Base-by-base conservation (phyloP, 1,140 invertebrate genomes). In the Chlorops oryzae region DNA sequence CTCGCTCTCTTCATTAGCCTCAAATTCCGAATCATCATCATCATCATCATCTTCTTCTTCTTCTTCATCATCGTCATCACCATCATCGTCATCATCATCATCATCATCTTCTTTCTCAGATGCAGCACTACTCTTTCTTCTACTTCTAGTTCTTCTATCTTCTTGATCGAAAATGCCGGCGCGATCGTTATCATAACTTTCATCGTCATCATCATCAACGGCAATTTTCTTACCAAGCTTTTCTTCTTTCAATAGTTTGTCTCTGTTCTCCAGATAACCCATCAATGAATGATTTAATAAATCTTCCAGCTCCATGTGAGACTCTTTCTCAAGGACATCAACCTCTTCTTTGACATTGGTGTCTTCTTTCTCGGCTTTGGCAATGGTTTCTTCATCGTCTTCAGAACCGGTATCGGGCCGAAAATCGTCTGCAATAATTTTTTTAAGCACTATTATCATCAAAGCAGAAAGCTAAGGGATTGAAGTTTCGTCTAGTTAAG, bases 311-410 rank as follows among this genome's bases (percentile, higher is more conserved):
- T 92, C 89, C 72, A 96, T 81, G 71, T 90, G 83, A 54, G 90
- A 92, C 76, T 97, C 94, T 71, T 87, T 85, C 60, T 90, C 85
- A 48, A 98, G 76, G 25, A 88, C 80, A 61, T 88, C 88, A 2
- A 98, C 77, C 77, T 98, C 95, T 59, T 86, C 84, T 52, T 81
- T 78, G 56, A 87, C 80, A 58, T 80, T 78, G 21, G 70, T 75
- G 35, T 81, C 80, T 60, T 86, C 83, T 65, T 88, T 84, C 71
- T 96, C 92, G 42, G 87, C 89, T 70, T 87, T 87, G n/a, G 88
- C 90, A 64, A 97, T 97, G 7, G 92, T 96, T 75, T 93, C 91
- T 75, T 98, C 94, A 74, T 98, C 94, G 51, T 84, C 82, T 40
- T 85, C 88, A 53, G 81, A 82, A 59, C 82, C 81, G 56, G 78